These are phyloP conservation scores for Agrenia bidenticulata DNA, from an alignment of 2,888 invertebrate species.

Conservation along the genomic window DNA sequence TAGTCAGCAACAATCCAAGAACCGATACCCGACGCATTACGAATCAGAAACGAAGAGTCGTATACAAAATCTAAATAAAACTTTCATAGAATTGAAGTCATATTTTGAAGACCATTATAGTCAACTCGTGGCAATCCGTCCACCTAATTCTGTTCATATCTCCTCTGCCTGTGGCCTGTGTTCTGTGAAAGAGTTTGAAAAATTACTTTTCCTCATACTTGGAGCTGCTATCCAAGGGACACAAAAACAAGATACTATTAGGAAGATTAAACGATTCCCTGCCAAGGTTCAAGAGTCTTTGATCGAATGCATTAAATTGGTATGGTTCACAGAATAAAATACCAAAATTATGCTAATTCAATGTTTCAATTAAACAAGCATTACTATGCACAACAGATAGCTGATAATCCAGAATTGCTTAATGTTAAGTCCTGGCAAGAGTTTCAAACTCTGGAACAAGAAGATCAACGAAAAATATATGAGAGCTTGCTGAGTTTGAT, in stretches of 20 bases:
- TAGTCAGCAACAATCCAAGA: conserved; percentile 27
- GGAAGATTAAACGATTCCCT: conserved; percentile 50
- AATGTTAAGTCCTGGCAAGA: conserved; percentile 50
- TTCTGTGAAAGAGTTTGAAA: conserved; percentile 50
- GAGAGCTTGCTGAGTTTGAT: conserved; percentile 45
- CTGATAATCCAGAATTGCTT: conserved; percentile 51
- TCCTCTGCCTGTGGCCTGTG: conserved; percentile 48
- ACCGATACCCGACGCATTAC: conserved; percentile 50
- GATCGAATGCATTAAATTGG: conserved; percentile 50
- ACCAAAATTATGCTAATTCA: no score
- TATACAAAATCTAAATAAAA: conserved; percentile 47
- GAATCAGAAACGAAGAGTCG: conserved; percentile 51
- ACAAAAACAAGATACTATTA: conserved; percentile 50
- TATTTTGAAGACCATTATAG: conserved; percentile 51
- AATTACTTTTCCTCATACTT: conserved; percentile 49
- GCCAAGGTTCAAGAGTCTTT: conserved; percentile 49
- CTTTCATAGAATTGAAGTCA: conserved; percentile 50
- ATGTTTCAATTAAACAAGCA: conserved; percentile 23
- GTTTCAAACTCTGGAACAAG: conserved; percentile 32
- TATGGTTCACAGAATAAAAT: conserved; percentile 24
- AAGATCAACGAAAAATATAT: conserved; percentile 49
- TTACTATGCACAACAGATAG: conserved; percentile 30
- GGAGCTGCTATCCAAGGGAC: conserved; percentile 51
- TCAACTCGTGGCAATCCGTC: conserved; percentile 49
- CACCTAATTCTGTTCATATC: conserved; percentile 52